These are phyloP conservation scores for Columbina picui DNA, from an alignment of 2,113 vertebrate species.

Conservation along the genomic window DNA sequence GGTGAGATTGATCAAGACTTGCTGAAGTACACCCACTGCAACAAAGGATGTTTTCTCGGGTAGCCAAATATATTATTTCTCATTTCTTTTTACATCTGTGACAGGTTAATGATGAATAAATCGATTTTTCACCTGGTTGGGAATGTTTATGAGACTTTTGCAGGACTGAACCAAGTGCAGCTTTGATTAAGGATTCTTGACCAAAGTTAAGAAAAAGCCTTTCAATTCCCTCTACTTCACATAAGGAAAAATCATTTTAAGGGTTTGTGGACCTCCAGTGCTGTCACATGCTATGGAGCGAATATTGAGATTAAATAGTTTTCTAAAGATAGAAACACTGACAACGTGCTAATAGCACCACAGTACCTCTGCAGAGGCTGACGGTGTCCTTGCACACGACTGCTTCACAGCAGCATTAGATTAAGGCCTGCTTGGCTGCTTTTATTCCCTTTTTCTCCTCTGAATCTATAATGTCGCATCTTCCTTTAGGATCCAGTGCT, in stretches of 20 bases:
- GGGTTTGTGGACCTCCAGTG: neutral
- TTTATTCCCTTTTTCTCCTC: conserved; percentile 1
- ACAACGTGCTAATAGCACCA: neutral
- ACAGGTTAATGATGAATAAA: neutral
- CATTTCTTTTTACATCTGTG: neutral
- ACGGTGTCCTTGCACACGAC: conserved; percentile 1
- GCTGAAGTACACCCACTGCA: neutral
- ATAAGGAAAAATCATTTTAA: neutral
- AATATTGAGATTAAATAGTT: conserved; percentile 38
- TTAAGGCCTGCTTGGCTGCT: neutral
- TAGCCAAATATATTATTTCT: neutral
- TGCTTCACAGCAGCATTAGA: neutral
- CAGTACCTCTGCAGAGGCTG: conserved; percentile 17
- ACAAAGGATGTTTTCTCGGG: neutral
- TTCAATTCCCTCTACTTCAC: neutral
- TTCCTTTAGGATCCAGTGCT: neutral
- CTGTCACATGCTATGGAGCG: neutral
- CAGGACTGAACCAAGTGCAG: neutral
- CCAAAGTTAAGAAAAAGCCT: neutral
- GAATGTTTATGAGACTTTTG: neutral
- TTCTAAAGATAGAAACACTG: conserved; percentile 53
- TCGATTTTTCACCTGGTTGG: neutral
- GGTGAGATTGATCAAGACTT: neutral
- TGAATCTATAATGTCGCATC: neutral
- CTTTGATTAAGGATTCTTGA: neutral